phyloP scores from a whole-genome alignment of 2,888 invertebrate species.

The Oeneis ivallda region DNA sequence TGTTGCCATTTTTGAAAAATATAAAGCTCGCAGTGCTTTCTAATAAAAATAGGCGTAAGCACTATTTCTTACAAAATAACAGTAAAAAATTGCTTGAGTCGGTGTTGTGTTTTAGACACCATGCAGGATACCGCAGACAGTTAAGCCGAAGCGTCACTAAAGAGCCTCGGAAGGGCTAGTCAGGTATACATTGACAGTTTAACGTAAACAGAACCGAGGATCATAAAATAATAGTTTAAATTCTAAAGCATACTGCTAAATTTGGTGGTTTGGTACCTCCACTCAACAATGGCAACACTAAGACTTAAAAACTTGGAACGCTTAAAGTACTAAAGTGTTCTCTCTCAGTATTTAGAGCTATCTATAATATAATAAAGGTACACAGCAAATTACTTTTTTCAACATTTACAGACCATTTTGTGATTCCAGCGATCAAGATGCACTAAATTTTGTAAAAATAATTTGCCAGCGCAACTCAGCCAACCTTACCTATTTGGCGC shows the following conservation, averaged over 20 bases:
- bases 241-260: slow-evolving; percentile 37
- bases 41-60: slow-evolving; percentile 71
- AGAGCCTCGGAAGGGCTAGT: not conserved
- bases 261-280: slow-evolving; percentile 39
- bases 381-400: slow-evolving; percentile 45
- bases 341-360: slow-evolving; percentile 73
- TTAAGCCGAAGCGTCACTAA: too few species aligned
- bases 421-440: slow-evolving; percentile 21
- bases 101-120: not conserved
- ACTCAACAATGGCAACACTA: slow-evolving; percentile 60
- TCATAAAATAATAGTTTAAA: not conserved
- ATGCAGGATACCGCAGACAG: too few species aligned
- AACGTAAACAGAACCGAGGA: slow-evolving; percentile 17
- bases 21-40: slow-evolving; percentile 38
- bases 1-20: slow-evolving; percentile 56
- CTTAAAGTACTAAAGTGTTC: slow-evolving; percentile 70
- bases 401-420: slow-evolving; percentile 25
- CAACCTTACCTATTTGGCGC: slow-evolving; percentile 34
- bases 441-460: slow-evolving; percentile 46
- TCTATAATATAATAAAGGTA: slow-evolving; percentile 38
- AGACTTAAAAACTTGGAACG: slow-evolving; percentile 54
- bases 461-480: slow-evolving; percentile 29
- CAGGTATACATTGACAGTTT: not conserved
- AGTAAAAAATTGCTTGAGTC: slow-evolving; percentile 30
- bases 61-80: slow-evolving; percentile 51